These are phyloP conservation scores for Porites cylindrica DNA, from an alignment of 92 coral and sea anemone species.

Conservation along the genomic window DNA sequence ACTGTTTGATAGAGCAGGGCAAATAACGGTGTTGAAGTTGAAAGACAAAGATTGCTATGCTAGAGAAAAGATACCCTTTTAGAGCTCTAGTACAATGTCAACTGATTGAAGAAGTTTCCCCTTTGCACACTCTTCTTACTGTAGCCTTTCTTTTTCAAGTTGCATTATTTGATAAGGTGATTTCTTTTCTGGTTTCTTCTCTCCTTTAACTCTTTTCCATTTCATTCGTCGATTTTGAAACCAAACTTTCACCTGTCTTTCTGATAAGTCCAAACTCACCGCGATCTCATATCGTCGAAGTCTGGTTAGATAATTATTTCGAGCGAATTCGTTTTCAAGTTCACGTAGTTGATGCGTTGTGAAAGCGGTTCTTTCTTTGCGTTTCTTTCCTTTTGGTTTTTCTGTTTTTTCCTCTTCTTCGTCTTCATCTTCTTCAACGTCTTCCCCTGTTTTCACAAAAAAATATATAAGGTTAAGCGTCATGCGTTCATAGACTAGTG, in stretches of 20 bases:
- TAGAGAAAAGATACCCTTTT: too few species aligned
- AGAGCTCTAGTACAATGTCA: too few species aligned
- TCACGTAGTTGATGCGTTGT: conserved; percentile 97
- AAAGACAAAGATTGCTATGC: too few species aligned
- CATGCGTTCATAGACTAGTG: background rate
- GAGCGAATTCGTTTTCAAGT: conserved; percentile 94
- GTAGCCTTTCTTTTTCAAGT: conserved; percentile 71
- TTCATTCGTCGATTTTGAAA: conserved; percentile 98
- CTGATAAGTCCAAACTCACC: conserved; percentile 96
- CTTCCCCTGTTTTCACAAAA: conserved; percentile 6
- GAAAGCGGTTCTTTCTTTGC: conserved; percentile 98
- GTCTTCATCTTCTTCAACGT: conserved; percentile 61
- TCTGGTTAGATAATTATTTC: conserved; percentile 96
- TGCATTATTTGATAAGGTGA: conserved; percentile 80
- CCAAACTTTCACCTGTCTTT: conserved; percentile 98
- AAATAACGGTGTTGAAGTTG: too few species aligned
- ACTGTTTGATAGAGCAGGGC: too few species aligned
- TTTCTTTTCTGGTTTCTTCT: conserved; percentile 97
- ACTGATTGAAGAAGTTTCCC: background rate
- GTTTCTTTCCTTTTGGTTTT: conserved; percentile 84
- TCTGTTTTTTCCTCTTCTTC: conserved; percentile 64
- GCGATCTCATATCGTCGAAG: conserved; percentile 98
- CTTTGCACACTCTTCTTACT: background rate
- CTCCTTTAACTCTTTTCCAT: conserved; percentile 98
- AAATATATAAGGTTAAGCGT: background rate